phyloP scores from a whole-genome alignment of 2,797 vertebrate species.

The Ibycter americanus region DNA sequence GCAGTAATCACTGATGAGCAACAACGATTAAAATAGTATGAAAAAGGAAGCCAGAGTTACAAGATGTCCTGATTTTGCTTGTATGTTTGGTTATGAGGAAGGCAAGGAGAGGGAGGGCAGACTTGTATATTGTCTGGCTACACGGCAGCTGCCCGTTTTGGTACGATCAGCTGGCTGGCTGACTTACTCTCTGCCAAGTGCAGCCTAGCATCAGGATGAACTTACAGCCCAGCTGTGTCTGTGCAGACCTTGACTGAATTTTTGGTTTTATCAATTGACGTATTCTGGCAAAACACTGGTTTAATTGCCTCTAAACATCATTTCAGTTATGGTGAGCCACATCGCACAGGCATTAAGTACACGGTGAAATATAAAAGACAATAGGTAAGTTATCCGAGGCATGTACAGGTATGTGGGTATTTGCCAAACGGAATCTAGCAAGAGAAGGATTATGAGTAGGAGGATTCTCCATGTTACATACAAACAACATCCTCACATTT shows the following conservation, averaged over 20 bases:
- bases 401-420: accelerated
- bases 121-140: background rate
- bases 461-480: background rate
- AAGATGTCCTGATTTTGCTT: background rate
- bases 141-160: background rate
- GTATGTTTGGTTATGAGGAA: background rate
- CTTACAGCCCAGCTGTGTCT: background rate
- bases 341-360: background rate
- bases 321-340: background rate
- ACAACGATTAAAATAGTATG: background rate
- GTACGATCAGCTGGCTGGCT: background rate
- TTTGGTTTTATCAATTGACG: background rate
- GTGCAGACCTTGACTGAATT: background rate
- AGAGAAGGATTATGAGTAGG: background rate
- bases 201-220: background rate
- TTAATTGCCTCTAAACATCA: background rate
- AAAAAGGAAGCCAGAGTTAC: background rate
- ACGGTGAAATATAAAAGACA: background rate
- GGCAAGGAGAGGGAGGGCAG: background rate
- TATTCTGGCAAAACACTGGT: background rate
- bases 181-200: background rate
- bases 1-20: background rate
- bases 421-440: background rate
- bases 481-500: background rate
- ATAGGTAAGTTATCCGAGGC: background rate